Evolutionary conservation across 2,113 vertebrate species (phyloP).

Genomic region (Delphinus delphis): DNA sequence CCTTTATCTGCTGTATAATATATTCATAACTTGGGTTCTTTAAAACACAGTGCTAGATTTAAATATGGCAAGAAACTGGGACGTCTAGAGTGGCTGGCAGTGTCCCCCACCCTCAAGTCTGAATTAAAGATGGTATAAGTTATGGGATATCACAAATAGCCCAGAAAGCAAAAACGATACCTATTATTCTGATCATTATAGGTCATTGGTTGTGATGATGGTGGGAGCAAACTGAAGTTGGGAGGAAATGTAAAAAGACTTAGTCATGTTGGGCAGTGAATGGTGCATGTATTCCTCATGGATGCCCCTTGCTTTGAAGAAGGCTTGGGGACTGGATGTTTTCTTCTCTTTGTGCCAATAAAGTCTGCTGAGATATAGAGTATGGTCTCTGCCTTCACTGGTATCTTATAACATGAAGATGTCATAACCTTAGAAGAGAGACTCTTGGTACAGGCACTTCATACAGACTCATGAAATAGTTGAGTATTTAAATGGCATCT

Average conservation of each 20-base stretch:
- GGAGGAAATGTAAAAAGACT: background rate
- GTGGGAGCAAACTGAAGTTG: background rate
- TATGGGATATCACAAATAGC: background rate
- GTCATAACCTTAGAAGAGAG: background rate
- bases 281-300: background rate
- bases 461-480: background rate
- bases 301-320: background rate
- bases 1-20: background rate
- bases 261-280: background rate
- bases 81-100: background rate
- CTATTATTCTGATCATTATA: background rate
- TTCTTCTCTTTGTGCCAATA: background rate
- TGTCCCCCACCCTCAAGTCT: background rate
- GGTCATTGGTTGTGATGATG: background rate
- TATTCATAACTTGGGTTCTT: background rate
- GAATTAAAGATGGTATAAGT: background rate
- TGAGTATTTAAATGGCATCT: background rate
- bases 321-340: background rate
- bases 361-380: background rate
- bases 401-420: background rate
- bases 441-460: background rate
- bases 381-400: background rate
- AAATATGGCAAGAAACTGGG: background rate
- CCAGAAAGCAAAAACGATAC: background rate
- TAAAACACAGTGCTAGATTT: background rate